phyloP scores from a whole-genome alignment of 1,140 invertebrate genomes.

The Apis mellifera region DNA sequence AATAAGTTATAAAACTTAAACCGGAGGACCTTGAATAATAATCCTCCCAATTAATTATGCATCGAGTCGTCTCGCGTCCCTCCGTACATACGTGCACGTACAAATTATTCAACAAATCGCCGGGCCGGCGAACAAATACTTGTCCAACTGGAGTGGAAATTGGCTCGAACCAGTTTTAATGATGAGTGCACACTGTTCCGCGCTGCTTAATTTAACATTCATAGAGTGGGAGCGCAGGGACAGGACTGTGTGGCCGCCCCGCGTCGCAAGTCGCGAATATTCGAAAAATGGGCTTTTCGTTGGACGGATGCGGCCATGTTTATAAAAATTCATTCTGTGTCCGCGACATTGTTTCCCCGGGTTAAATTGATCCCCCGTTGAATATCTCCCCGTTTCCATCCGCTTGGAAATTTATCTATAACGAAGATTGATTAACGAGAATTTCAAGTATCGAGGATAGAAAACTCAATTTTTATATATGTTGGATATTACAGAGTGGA shows the following conservation, averaged over 20 bases:
- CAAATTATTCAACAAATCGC: conserved; percentile 66
- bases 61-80: background rate
- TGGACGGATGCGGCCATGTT: background rate
- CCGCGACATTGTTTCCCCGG: too few relatives aligned
- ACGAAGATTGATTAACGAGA: background rate
- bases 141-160: conserved; percentile 58
- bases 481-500: too few relatives aligned
- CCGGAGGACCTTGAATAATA: conserved; percentile 48
- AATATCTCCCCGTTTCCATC: too few relatives aligned
- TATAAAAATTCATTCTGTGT: conserved; percentile 6
- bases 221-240: conserved; percentile 69
- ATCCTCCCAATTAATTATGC: conserved; percentile 45
- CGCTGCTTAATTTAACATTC: conserved; percentile 69
- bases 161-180: conserved; percentile 65
- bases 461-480: too few relatives aligned
- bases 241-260: conserved; percentile 18
- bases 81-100: conserved; percentile 20
- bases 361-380: too few relatives aligned
- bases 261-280: conserved; percentile 47
- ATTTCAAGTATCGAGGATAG: too few relatives aligned
- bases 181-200: conserved; percentile 48
- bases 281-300: conserved; percentile 44
- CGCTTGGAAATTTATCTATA: too few relatives aligned
- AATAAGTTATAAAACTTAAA: conserved; percentile 55
- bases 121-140: conserved; percentile 47